Evolutionary conservation across 2,113 vertebrate species (phyloP).

Genomic region (Eptatretus burgeri): DNA sequence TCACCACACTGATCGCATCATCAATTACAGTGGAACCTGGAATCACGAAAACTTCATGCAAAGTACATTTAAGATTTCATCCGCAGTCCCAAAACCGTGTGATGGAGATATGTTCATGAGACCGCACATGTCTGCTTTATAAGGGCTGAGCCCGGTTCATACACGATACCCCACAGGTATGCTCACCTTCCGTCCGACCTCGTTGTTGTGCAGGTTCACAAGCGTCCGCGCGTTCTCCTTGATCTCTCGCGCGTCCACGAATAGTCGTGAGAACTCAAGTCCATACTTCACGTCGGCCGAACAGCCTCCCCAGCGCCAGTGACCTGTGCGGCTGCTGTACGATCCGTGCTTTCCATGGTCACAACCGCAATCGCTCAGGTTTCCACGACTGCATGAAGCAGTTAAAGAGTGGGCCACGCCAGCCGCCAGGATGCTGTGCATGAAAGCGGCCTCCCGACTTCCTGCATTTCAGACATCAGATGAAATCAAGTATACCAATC

Average conservation of each 20-base stretch:
- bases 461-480: conserved; percentile 17
- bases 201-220: conserved; percentile 92
- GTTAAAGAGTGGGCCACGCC: conserved; percentile 79
- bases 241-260: conserved; percentile 74
- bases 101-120: too few relatives aligned
- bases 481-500: too few relatives aligned
- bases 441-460: conserved; percentile 81
- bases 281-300: conserved; percentile 69
- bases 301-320: conserved; percentile 89
- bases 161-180: too few relatives aligned
- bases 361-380: conserved; percentile 61
- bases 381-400: conserved; percentile 61
- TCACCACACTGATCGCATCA: too few relatives aligned
- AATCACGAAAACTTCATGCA: too few relatives aligned
- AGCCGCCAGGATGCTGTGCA: conserved; percentile 65
- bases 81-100: too few relatives aligned
- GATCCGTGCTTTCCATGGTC: conserved; percentile 86
- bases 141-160: too few relatives aligned
- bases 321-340: conserved; percentile 62
- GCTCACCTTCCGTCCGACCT: conserved; percentile 64
- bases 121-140: too few relatives aligned
- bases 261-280: conserved; percentile 64
- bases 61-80: too few relatives aligned
- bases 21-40: too few relatives aligned
- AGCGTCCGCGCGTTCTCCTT: conserved; percentile 77